A percentile compares a stretch with the other conserved stretches of the same genome.
Conservation (phyloP, 2,888 invertebrate species). For the Apodemia zela region DNA sequence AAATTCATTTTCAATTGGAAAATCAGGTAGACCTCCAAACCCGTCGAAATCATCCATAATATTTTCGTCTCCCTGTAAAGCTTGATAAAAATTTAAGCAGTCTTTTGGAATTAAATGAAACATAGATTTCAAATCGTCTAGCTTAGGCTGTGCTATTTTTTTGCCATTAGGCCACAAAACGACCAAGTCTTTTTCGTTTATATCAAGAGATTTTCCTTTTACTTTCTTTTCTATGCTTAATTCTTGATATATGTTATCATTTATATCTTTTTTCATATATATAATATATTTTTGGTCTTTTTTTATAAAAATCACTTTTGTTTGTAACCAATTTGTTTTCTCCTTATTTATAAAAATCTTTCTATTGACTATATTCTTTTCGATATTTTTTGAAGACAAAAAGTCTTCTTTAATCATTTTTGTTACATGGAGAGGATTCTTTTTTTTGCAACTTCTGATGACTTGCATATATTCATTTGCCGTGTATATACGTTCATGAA, state of each 20-base stretch:
- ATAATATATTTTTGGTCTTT: conserved; percentile 24
- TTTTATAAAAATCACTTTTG: conserved; percentile 8
- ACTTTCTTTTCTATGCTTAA: conserved; percentile 27
- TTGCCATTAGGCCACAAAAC: conserved; percentile 27
- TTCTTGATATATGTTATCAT: conserved; percentile 19
- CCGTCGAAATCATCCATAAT: conserved; percentile 14
- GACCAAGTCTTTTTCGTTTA: conserved; percentile 25
- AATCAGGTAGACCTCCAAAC: conserved; percentile 17
- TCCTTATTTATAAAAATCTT: neutral
- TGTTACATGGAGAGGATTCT: neutral
- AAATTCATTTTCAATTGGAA: conserved; percentile 17
- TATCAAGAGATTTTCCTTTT: conserved; percentile 27
- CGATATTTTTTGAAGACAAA: neutral
- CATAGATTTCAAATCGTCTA: conserved; percentile 27
- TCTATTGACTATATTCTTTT: neutral
- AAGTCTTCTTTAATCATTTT: neutral
- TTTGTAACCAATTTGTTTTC: neutral
- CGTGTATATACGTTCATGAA: no score
- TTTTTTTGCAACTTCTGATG: no score
- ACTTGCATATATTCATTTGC: no score
- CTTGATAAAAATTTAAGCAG: conserved; percentile 28
- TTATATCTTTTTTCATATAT: conserved; percentile 26
- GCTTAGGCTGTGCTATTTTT: conserved; percentile 27
- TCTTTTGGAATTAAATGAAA: conserved; percentile 29
- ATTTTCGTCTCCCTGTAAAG: conserved; percentile 20